Conservation (phyloP, 2,797 vertebrate species). For the Chloroceryle amazona region DNA sequence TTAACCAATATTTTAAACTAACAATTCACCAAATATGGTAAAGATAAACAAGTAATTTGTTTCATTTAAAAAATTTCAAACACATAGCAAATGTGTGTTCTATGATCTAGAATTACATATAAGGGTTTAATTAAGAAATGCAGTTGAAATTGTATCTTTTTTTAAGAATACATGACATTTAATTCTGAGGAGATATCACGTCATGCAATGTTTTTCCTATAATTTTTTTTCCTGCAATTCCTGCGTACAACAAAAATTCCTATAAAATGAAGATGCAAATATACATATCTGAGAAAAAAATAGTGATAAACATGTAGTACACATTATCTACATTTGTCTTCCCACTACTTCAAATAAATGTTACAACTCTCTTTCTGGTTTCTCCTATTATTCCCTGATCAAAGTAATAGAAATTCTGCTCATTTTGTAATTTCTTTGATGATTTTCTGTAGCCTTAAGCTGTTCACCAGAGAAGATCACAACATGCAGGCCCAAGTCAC, state of each 20-base stretch:
- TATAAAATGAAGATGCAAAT: background rate
- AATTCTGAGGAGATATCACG: background rate
- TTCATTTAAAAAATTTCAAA: background rate
- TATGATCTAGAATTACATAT: background rate
- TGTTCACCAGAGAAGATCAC: conserved; percentile 39
- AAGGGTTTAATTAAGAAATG: background rate
- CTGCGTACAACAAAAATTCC: background rate
- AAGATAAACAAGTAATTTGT: background rate
- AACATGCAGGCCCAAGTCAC: conserved; percentile 37
- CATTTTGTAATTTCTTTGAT: conserved; percentile 70
- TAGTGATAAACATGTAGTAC: conserved; percentile 17
- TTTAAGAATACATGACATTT: background rate
- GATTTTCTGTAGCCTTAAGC: conserved; percentile 64
- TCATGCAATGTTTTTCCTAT: background rate
- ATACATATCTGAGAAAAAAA: background rate
- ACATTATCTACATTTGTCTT: conserved; percentile 3
- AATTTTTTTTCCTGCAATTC: background rate
- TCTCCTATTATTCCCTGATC: conserved; percentile 50
- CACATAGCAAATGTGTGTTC: background rate
- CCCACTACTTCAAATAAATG: conserved; percentile 18
- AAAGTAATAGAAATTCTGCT: conserved; percentile 68
- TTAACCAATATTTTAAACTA: background rate
- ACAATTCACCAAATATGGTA: background rate
- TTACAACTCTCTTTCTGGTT: conserved; percentile 29
- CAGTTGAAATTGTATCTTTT: background rate